Base-by-base conservation (phyloP, 2,888 invertebrate species). In the Dioctria rufipes region DNA sequence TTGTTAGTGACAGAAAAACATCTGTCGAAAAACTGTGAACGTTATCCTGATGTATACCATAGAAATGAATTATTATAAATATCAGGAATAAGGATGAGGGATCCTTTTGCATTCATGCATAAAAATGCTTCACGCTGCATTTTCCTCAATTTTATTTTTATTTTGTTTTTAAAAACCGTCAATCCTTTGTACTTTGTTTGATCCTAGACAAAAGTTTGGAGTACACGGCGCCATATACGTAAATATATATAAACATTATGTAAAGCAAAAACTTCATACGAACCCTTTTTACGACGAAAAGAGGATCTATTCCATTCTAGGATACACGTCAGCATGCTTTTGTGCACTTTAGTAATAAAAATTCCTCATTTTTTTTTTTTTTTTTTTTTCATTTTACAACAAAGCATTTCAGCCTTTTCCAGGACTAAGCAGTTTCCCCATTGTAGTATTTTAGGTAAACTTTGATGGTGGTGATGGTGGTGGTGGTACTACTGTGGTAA, bases 271-370 rank as follows among this genome's bases (percentile, higher is more conserved):
- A 61, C 63, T 63, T 63, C 63, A 63, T 63, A 63, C 46, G 63
- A 77, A 63, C 77, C 37, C 61, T 25, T 77, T 77, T 61, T 77
- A 13, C 39, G 51, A 25, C 39, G 6, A 63, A 77, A 61, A 61
- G 63, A 46, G 60, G 25, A 25, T 25, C 25, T 25, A 25, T 25
- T 25, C 25, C 25, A 46, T 49, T n/a, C 49, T 39, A 37, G n/a
- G 3, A 37, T 77, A 40, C 6, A 63, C 63, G 63, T 77, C 63
- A 77, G 46, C 51, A 63, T 37, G 63, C 63, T 73, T 77, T 77
- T 77, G 77, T 77, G 46, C 77, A 63, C 49, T 77, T 77, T 77
- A 43, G 46, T 63, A 77, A 77, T 77, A 77, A 77, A 77, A 77
- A 77, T 77, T 77, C 77, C 63, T 49, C 42, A 58, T 13, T 73